phyloP scores from a whole-genome alignment of 2,888 invertebrate species.

The Anorthoa munda region DNA sequence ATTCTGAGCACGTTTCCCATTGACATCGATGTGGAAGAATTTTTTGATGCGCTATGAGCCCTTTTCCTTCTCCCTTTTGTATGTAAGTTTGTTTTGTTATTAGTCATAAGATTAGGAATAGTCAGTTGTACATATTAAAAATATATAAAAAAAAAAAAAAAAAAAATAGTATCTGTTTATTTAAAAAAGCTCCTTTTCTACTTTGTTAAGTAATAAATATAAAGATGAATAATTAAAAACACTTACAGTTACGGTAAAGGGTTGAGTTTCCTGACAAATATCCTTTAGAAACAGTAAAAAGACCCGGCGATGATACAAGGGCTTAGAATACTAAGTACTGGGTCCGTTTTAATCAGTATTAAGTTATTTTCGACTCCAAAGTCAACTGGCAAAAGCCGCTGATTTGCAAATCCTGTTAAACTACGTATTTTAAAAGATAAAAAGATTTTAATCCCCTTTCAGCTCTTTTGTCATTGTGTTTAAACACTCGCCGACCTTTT shows the following conservation, averaged over 20 bases:
- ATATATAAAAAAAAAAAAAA: no score
- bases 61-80: no score
- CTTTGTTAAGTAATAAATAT: background rate
- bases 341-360: background rate
- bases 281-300: constrained; percentile 16
- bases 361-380: background rate
- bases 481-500: background rate
- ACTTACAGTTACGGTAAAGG: constrained; percentile 13
- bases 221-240: background rate
- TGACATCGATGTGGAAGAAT: no score
- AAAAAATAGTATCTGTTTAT: background rate
- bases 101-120: no score
- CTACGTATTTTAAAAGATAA: background rate
- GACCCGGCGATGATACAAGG: background rate
- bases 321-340: background rate
- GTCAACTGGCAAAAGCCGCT: background rate
- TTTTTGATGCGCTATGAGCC: no score
- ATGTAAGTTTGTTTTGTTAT: no score
- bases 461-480: background rate
- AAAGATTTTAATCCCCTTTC: constrained; percentile 19
- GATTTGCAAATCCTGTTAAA: constrained; percentile 17
- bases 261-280: background rate
- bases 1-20: no score
- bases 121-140: no score
- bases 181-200: background rate